Evolutionary conservation across 2,888 invertebrate genomes (phyloP), one percentile per base, ranked within the genome.

Genomic region (Onchidella celtica): DNA sequence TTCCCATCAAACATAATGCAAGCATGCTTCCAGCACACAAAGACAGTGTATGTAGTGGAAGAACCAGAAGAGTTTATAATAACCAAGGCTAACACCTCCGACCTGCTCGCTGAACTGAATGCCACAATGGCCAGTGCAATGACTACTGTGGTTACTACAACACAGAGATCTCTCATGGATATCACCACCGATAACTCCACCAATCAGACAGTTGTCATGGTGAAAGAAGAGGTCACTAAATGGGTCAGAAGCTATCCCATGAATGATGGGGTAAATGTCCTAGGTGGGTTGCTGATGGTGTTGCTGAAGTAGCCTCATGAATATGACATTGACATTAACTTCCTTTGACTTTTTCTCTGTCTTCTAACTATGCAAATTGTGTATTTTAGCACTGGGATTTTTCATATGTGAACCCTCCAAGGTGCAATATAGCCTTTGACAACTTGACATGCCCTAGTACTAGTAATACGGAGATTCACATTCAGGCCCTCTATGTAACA

Each of bases 201-300:
- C 27, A 85, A 85, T 36, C 69, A 34, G 24, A 85, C 83, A 17
- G 87, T 87, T 72, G 76, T 81, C 29, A 87, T 88, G 3, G 61
- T 87, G 21, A 86, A 86, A 69, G 86, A 86, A 27, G 83, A 84
- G 29, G 85, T 86, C 36, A 83, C 80, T 29, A 83, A 84, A 38
- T 85, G 84, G 85, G 70, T 81, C 17, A 84, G 88, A 14, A 80
- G 83, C 1, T 79, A 88, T 32, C 86, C 87, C 6, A 86, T 88
- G 85, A 87, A 86, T n/a, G 94, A 95, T 86, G 95, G 95, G 65
- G 95, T 95, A 82, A 96, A 96, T 90, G 95, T 96, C 24, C 94
- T 96, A 92, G 96, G 95, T 94, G 86, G 86, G 61, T 11, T 11
- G 47, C 6, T 47, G 6, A 17, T 47, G 47, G n/a, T n/a, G n/a